phyloP scores from a whole-genome alignment of 2,888 invertebrate species.

The Prosapia bicincta region DNA sequence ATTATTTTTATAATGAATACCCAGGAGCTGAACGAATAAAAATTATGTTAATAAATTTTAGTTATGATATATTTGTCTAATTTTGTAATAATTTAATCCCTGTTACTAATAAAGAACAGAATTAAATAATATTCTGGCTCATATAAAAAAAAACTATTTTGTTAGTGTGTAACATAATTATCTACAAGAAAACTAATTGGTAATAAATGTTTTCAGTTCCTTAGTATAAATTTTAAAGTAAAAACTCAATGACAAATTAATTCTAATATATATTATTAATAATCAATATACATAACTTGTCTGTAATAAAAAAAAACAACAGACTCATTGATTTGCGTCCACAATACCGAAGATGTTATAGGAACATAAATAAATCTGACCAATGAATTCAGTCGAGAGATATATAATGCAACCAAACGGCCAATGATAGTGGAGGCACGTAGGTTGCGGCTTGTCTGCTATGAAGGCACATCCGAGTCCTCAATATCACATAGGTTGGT shows the following conservation, averaged over 20 bases:
- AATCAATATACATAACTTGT: neutral
- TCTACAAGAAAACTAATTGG: too few species aligned
- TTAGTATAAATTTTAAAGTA: neutral
- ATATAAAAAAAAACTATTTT: too few species aligned
- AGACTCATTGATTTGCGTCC: neutral
- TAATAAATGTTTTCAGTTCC: neutral
- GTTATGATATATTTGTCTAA: too few species aligned
- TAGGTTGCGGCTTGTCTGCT: conserved; percentile 34
- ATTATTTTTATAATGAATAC: too few species aligned
- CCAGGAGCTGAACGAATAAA: too few species aligned
- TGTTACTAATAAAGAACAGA: too few species aligned
- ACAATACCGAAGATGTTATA: neutral
- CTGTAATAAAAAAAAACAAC: neutral
- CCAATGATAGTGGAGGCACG: neutral
- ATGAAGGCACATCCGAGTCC: conserved; percentile 49
- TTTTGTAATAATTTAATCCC: too few species aligned
- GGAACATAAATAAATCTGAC: neutral
- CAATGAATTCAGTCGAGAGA: neutral
- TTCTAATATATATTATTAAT: neutral
- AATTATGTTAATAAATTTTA: too few species aligned
- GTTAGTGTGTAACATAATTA: too few species aligned
- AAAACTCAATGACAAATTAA: conserved; percentile 8
- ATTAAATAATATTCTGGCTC: too few species aligned
- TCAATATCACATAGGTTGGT: conserved; percentile 90
- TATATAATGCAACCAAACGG: neutral